phyloP scores from a whole-genome alignment of 2,888 invertebrate genomes.

The Tachina fera region DNA sequence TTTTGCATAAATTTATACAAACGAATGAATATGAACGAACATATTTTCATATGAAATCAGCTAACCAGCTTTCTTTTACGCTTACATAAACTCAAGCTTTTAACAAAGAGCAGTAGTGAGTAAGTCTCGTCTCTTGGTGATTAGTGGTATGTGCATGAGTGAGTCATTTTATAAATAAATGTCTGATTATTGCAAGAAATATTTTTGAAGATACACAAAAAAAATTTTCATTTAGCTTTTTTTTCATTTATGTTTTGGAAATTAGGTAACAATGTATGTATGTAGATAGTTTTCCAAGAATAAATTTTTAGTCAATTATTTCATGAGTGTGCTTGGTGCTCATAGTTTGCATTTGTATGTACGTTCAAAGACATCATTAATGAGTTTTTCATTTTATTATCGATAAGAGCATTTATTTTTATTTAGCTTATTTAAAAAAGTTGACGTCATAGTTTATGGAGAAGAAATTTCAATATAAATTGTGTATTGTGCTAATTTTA shows the following conservation, averaged over 20 bases:
- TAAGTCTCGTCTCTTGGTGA: constrained; percentile 10
- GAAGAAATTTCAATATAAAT: background rate
- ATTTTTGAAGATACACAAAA: constrained; percentile 35
- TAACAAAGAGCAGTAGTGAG: constrained; percentile 13
- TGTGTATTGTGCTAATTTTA: background rate
- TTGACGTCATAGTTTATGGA: constrained; percentile 43
- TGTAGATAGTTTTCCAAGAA: constrained; percentile 43
- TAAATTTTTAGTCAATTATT: constrained; percentile 50
- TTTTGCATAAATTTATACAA: constrained; percentile 53
- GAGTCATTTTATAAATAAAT: constrained; percentile 61
- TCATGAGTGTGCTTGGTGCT: constrained; percentile 33
- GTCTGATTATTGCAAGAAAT: constrained; percentile 50
- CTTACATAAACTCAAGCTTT: constrained; percentile 21
- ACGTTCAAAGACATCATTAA: constrained; percentile 7
- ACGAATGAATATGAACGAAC: constrained; percentile 29
- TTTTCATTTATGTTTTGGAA: background rate
- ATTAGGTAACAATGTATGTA: constrained; percentile 25
- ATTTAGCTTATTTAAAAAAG: background rate
- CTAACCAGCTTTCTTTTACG: constrained; percentile 58
- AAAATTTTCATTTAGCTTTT: background rate
- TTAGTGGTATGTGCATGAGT: constrained; percentile 51
- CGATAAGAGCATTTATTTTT: constrained; percentile 9
- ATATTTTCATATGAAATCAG: constrained; percentile 18
- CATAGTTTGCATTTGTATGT: constrained; percentile 10
- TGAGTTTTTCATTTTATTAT: constrained; percentile 22